A percentile compares a stretch with the other conserved stretches of the same genome.
phyloP scores from a whole-genome alignment of 2,888 invertebrate genomes.

The Stenurella melanura region DNA sequence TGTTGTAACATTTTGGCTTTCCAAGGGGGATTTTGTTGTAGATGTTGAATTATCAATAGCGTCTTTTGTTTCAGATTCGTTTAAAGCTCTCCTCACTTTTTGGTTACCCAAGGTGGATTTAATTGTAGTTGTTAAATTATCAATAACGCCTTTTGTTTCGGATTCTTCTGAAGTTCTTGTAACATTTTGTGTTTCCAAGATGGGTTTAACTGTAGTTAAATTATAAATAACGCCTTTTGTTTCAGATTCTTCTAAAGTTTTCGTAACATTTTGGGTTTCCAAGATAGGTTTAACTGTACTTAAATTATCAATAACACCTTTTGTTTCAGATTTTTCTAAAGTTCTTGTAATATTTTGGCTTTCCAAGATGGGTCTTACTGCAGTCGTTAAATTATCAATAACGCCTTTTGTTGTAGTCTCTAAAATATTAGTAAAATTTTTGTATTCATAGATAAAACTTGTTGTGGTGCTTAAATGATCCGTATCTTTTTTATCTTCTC shows the following conservation, averaged over 20 bases:
- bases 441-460: not conserved
- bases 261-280: not conserved
- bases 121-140: not conserved
- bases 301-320: not conserved
- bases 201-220: not conserved
- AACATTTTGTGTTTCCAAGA: not conserved
- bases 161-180: not conserved
- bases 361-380: not conserved
- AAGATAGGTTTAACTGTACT: not conserved
- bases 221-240: not conserved
- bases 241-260: not conserved
- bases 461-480: not conserved
- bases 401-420: no score
- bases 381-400: no score
- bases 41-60: not conserved
- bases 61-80: not conserved
- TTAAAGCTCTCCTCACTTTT: not conserved
- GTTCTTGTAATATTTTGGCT: not conserved
- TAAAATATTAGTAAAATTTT: not conserved
- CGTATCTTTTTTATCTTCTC: not conserved
- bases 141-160: not conserved
- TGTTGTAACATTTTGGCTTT: conserved; percentile 22
- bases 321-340: not conserved
- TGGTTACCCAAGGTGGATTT: not conserved
- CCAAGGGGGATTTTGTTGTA: not conserved